Conservation (phyloP, 1,140 invertebrate species). For the Eriosoma lanigerum region DNA sequence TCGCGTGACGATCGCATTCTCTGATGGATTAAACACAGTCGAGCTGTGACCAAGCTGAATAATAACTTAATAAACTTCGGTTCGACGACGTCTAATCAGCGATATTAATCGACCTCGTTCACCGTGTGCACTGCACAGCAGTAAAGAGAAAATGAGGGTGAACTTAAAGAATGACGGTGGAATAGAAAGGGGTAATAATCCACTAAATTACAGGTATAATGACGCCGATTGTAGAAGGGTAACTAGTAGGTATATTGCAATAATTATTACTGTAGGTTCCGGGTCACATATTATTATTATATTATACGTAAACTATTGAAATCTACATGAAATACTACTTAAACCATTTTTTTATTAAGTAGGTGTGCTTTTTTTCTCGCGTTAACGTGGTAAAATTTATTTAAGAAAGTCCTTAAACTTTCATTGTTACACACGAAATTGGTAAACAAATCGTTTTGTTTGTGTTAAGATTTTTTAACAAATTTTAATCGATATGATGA, state of each 20-base stretch:
- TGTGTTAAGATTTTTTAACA: background rate
- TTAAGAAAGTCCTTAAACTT: background rate
- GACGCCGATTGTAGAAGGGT: background rate
- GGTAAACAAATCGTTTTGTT: conserved; percentile 24
- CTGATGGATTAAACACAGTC: conserved; percentile 17
- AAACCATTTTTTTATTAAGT: conserved; percentile 21
- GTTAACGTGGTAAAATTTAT: background rate
- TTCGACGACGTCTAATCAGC: conserved; percentile 29
- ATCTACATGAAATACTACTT: conserved; percentile 32
- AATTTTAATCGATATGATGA: no score
- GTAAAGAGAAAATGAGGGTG: background rate
- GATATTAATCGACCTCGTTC: conserved; percentile 26
- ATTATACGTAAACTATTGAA: background rate
- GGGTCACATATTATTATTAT: background rate
- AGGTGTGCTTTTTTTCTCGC: background rate
- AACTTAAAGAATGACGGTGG: background rate
- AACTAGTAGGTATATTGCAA: background rate
- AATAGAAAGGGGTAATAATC: background rate
- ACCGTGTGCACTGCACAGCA: no score
- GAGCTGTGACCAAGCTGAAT: conserved; percentile 7
- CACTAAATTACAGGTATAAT: conserved; percentile 9
- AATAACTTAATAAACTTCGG: conserved; percentile 41
- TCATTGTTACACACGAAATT: background rate
- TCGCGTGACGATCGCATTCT: conserved; percentile 27
- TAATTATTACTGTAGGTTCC: background rate